Conservation (phyloP, 2,113 vertebrate genomes). For the Cephalophus harveyi region DNA sequence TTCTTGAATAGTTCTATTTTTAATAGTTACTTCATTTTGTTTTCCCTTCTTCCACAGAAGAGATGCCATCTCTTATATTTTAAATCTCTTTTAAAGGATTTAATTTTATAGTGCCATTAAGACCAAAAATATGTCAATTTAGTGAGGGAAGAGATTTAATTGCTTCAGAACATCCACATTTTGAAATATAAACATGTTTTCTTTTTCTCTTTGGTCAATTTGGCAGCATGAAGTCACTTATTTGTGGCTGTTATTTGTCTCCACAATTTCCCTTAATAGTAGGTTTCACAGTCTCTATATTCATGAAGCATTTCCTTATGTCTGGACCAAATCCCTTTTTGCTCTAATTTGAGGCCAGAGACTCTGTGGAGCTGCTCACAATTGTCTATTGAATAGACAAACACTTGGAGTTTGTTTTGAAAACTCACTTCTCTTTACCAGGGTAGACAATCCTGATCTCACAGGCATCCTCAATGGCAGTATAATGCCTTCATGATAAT, state of each 20-base stretch:
- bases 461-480: background rate
- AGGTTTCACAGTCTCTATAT: conserved; percentile 60
- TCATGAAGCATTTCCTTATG: conserved; percentile 69
- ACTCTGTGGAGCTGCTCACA: conserved; percentile 24
- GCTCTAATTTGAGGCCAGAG: conserved; percentile 60
- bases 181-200: conserved; percentile 65
- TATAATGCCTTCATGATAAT: background rate
- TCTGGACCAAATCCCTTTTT: conserved; percentile 63
- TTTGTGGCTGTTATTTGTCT: conserved; percentile 69
- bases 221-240: conserved; percentile 60
- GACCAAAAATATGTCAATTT: conserved; percentile 43
- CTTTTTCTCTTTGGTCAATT: conserved; percentile 67
- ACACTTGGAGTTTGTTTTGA: conserved; percentile 55
- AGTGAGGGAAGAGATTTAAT: conserved; percentile 44
- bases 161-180: conserved; percentile 49
- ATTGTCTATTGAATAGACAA: conserved; percentile 51
- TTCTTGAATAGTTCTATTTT: conserved; percentile 19
- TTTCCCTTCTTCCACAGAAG: background rate
- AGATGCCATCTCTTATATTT: conserved; percentile 26
- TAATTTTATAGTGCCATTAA: conserved; percentile 36
- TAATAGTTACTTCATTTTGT: conserved; percentile 21
- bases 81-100: conserved; percentile 11
- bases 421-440: conserved; percentile 14
- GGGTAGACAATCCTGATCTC: background rate
- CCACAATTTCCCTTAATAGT: conserved; percentile 64